phyloP scores from a whole-genome alignment of 1,140 invertebrate species.

The Zaprionus inermis region DNA sequence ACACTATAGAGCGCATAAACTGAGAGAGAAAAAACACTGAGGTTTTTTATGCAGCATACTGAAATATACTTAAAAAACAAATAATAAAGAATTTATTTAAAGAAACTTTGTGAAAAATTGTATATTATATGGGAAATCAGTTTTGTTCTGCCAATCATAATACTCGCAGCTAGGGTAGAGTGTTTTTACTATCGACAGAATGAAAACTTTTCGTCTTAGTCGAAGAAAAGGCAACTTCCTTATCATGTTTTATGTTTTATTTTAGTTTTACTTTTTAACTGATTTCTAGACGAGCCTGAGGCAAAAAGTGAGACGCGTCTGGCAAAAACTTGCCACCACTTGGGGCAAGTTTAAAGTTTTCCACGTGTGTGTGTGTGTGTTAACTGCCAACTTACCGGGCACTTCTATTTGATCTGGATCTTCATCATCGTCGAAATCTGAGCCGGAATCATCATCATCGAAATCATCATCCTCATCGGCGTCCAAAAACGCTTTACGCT shows the following conservation, averaged over 20 bases:
- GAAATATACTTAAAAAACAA: too few relatives aligned
- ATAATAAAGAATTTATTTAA: too few relatives aligned
- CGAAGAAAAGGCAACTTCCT: background rate
- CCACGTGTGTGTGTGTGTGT: background rate
- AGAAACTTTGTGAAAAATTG: too few relatives aligned
- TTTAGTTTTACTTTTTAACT: conserved; percentile 3
- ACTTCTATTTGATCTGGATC: conserved; percentile 96
- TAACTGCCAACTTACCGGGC: conserved; percentile 87
- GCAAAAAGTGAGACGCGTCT: background rate
- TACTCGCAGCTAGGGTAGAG: background rate
- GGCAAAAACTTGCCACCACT: background rate
- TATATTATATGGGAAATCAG: too few relatives aligned
- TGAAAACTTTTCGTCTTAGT: background rate
- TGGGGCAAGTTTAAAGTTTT: background rate
- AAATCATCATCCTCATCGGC: conserved; percentile 71
- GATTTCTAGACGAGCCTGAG: background rate
- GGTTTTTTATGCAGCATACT: too few relatives aligned
- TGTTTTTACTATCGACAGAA: background rate
- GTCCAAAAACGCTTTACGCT: conserved; percentile 68
- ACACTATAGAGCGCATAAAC: background rate
- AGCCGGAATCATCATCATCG: conserved; percentile 89
- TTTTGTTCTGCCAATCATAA: too few relatives aligned
- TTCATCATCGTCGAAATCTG: conserved; percentile 94
- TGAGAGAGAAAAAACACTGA: too few relatives aligned
- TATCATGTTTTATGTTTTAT: background rate